Conservation (phyloP, 2,113 vertebrate genomes). For the Peucedramus taeniatus region DNA sequence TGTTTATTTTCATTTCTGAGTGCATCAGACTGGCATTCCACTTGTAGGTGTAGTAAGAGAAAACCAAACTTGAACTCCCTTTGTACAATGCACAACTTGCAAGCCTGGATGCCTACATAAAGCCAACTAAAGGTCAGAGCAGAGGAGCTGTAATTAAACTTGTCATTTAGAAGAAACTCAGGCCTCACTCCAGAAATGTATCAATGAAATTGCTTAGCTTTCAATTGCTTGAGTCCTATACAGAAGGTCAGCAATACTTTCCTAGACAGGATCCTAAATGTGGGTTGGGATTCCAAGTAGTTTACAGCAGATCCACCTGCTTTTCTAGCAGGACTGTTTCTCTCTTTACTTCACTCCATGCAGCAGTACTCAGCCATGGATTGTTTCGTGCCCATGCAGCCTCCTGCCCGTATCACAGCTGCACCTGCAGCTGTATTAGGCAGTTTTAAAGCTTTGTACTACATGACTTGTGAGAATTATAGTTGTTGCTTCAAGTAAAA, state of each 20-base stretch:
- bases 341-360: not conserved
- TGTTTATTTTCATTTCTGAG: slow-evolving; percentile 43
- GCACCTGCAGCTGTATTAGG: not conserved
- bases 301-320: not conserved
- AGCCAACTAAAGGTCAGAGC: slow-evolving; percentile 45
- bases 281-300: not conserved
- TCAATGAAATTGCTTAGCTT: slow-evolving; percentile 3
- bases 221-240: not conserved
- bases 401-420: not conserved
- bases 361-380: not conserved
- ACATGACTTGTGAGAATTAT: not conserved
- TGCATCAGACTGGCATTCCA: slow-evolving; percentile 20
- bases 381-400: not conserved
- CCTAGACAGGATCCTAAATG: not conserved
- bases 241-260: not conserved
- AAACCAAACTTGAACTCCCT: not conserved
- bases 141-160: slow-evolving; percentile 17
- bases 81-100: not conserved
- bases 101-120: slow-evolving; percentile 14
- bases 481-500: not conserved
- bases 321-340: not conserved
- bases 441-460: not conserved
- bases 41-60: slow-evolving; percentile 41
- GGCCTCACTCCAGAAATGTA: not conserved
- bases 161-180: not conserved